Percentiles rank a stretch among this genome's conserved stretches.
Evolutionary conservation across 2,113 vertebrate genomes (phyloP).

Genomic region (Callorhinus ursinus): DNA sequence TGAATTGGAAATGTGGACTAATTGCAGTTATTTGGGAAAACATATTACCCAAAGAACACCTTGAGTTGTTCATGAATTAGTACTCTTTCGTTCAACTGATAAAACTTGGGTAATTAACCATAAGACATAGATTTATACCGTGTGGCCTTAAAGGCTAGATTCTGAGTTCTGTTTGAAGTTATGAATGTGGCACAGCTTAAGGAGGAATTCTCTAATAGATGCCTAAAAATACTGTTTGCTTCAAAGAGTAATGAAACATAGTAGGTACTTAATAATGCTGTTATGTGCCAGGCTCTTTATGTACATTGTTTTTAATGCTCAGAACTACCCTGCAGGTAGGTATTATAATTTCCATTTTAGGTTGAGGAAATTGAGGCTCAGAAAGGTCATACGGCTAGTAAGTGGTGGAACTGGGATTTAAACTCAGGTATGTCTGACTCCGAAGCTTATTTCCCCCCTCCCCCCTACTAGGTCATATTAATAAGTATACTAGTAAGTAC

Average conservation of each 20-base stretch:
- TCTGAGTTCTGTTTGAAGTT: slow-evolving; percentile 33
- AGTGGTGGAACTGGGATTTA: slow-evolving; percentile 58
- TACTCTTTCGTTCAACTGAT: slow-evolving; percentile 16
- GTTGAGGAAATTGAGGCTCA: slow-evolving; percentile 49
- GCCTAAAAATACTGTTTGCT: not conserved
- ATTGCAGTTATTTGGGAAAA: slow-evolving; percentile 36
- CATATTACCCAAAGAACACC: not conserved
- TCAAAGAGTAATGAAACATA: not conserved
- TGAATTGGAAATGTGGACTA: slow-evolving; percentile 23
- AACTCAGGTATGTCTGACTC: slow-evolving; percentile 57
- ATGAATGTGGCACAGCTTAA: not conserved
- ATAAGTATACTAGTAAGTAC: slow-evolving; percentile 41
- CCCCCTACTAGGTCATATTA: not conserved
- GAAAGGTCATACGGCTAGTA: slow-evolving; percentile 32
- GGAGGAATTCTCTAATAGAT: not conserved
- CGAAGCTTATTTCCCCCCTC: slow-evolving; percentile 13
- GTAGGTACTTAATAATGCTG: not conserved
- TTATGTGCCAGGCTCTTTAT: not conserved
- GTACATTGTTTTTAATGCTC: slow-evolving; percentile 46
- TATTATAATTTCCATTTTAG: slow-evolving; percentile 68
- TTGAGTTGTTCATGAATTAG: slow-evolving; percentile 24
- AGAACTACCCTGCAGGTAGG: slow-evolving; percentile 48
- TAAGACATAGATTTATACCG: not conserved
- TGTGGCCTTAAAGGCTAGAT: not conserved
- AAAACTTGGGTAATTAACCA: not conserved